Conservation (phyloP, 2,888 invertebrate species). For the Alsophila aescularia region DNA sequence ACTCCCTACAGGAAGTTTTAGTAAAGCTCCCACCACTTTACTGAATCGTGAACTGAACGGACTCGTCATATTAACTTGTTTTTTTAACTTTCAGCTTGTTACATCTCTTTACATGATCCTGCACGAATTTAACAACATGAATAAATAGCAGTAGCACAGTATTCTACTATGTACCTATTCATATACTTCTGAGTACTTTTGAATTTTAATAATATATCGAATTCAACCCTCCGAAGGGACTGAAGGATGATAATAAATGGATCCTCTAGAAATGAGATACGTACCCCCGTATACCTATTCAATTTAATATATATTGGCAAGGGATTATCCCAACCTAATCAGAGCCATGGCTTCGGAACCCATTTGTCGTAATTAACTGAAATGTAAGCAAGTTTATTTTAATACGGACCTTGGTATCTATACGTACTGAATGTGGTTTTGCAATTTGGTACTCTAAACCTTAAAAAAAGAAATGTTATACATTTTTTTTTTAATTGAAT, state of each 20-base stretch:
- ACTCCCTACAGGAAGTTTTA: no score
- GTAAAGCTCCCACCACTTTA: no score
- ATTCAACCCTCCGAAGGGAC: not conserved
- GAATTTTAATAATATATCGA: conserved; percentile 12
- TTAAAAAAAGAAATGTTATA: no score
- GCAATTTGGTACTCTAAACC: no score
- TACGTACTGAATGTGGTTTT: no score
- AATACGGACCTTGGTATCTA: not conserved
- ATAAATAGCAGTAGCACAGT: no score
- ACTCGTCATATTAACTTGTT: no score
- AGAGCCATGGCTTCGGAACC: conserved; percentile 6
- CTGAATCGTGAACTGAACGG: no score
- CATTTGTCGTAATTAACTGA: conserved; percentile 20
- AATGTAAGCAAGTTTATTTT: conserved; percentile 5
- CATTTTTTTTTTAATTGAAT: no score
- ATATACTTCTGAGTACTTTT: not conserved
- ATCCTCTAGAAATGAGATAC: not conserved
- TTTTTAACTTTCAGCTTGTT: no score
- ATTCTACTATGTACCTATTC: not conserved
- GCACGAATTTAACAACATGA: no score
- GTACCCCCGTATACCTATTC: not conserved
- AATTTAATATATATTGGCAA: conserved; percentile 17
- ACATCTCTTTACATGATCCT: no score
- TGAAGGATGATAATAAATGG: not conserved
- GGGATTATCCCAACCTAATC: conserved; percentile 19